Percentiles rank a stretch among this genome's conserved stretches.
Conservation (phyloP, 2,888 invertebrate species). For the Ochropacha duplaris region DNA sequence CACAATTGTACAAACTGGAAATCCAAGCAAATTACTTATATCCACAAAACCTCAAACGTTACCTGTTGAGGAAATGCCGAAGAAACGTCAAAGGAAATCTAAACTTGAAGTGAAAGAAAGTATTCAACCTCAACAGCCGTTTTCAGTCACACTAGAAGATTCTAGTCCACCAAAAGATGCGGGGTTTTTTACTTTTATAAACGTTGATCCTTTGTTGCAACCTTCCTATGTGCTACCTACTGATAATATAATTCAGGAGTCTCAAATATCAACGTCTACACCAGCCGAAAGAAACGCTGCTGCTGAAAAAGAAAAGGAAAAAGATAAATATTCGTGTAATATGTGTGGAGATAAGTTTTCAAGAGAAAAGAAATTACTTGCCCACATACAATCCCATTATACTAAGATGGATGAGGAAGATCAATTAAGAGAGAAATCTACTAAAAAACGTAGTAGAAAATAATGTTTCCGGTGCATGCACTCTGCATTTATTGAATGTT, state of each 20-base stretch:
- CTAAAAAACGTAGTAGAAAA: constrained; percentile 37
- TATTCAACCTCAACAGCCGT: constrained; percentile 35
- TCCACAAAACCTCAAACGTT: constrained; percentile 61
- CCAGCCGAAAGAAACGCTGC: constrained; percentile 29
- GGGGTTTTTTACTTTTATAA: constrained; percentile 72
- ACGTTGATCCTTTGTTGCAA: constrained; percentile 70
- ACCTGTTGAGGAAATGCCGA: constrained; percentile 38
- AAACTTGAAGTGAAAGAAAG: constrained; percentile 30
- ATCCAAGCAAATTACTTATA: constrained; percentile 73
- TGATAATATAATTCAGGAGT: constrained; percentile 72
- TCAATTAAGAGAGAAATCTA: constrained; percentile 37
- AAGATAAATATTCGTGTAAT: constrained; percentile 61
- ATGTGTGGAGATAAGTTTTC: constrained; percentile 68
- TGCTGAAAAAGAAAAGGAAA: constrained; percentile 32
- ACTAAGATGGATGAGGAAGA: constrained; percentile 69
- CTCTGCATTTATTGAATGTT: constrained; percentile 17
- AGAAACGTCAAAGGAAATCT: constrained; percentile 50
- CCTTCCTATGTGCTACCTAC: constrained; percentile 74
- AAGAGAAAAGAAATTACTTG: constrained; percentile 68
- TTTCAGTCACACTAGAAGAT: constrained; percentile 55
- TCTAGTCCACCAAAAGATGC: constrained; percentile 49
- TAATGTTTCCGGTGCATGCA: constrained; percentile 8
- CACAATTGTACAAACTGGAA: constrained; percentile 70
- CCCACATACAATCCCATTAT: constrained; percentile 73
- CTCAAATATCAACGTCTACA: constrained; percentile 72